Evolutionary conservation across 2,797 vertebrate species (phyloP).

Genomic region (Acanthiza pusilla): DNA sequence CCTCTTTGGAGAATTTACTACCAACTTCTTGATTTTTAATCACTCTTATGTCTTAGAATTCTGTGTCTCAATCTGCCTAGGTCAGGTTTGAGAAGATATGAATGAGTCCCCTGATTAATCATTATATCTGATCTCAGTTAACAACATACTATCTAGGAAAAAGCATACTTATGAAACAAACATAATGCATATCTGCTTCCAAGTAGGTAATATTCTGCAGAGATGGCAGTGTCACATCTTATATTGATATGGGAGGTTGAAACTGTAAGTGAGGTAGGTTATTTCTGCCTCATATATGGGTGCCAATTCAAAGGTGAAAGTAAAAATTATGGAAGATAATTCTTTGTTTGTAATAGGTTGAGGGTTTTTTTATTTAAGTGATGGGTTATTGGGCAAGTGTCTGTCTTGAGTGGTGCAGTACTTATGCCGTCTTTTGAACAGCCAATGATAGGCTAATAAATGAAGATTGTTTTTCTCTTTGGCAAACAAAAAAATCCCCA

Average conservation of each 20-base stretch:
- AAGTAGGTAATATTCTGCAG: background rate
- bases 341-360: background rate
- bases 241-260: background rate
- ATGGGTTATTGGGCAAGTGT: background rate
- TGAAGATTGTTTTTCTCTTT: background rate
- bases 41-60: background rate
- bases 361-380: background rate
- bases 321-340: background rate
- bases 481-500: rapidly evolving
- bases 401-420: background rate
- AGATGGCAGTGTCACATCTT: background rate
- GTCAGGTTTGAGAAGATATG: background rate
- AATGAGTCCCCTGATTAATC: background rate
- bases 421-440: background rate
- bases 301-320: background rate
- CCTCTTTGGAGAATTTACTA: background rate
- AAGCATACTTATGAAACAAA: background rate
- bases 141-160: background rate
- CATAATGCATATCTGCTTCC: background rate
- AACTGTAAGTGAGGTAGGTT: background rate
- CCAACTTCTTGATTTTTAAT: background rate
- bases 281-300: background rate
- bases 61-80: background rate
- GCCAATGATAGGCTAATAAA: background rate
- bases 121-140: background rate